Conservation (phyloP, 2,888 invertebrate genomes). For the Endomychus coccineus region DNA sequence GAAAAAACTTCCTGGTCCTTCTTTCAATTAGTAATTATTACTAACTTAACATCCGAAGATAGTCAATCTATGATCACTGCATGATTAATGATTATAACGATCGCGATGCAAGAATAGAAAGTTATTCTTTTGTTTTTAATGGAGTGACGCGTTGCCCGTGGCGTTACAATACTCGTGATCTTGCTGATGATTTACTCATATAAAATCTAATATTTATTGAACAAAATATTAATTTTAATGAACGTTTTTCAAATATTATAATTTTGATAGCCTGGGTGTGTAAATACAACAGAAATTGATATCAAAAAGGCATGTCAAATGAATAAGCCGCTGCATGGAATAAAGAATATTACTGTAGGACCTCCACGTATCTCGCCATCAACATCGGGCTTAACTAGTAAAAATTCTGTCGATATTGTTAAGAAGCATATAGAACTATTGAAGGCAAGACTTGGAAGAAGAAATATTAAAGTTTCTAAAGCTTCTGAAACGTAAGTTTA, state of each 20-base stretch:
- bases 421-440: conserved; percentile 66
- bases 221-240: too few relatives aligned
- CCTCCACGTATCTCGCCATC: conserved; percentile 53
- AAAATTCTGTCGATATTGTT: conserved; percentile 42
- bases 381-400: conserved; percentile 39
- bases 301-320: conserved; percentile 87
- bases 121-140: too few relatives aligned
- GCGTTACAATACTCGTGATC: too few relatives aligned
- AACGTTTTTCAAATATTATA: not conserved
- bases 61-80: too few relatives aligned
- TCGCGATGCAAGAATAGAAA: too few relatives aligned
- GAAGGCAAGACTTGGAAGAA: conserved; percentile 71
- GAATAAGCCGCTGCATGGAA: conserved; percentile 44
- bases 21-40: too few relatives aligned
- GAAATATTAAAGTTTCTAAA: conserved; percentile 87
- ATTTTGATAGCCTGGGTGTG: conserved; percentile 81
- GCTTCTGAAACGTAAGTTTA: conserved; percentile 84
- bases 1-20: too few relatives aligned
- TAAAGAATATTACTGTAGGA: conserved; percentile 44
- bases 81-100: too few relatives aligned
- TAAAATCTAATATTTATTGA: too few relatives aligned
- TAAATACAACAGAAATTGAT: conserved; percentile 97
- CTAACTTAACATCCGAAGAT: too few relatives aligned
- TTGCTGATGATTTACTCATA: too few relatives aligned
- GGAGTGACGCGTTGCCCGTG: too few relatives aligned